Percentiles rank a stretch among this genome's conserved stretches.
Evolutionary conservation across 2,797 vertebrate species (phyloP).

Genomic region (Apogon hyalosoma): DNA sequence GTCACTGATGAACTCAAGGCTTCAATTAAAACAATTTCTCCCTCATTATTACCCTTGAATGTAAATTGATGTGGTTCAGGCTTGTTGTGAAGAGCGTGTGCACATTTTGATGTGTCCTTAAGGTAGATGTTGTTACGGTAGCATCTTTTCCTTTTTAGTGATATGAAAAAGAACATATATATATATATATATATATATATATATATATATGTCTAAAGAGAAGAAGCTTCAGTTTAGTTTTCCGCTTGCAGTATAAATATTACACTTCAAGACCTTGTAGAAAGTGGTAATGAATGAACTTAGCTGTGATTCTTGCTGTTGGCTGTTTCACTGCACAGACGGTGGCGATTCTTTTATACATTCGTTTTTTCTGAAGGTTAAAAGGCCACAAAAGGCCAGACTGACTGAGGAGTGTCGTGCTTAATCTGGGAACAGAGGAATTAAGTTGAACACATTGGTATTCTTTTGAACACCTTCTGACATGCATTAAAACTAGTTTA

Average conservation of each 20-base stretch:
- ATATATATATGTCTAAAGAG: too few relatives aligned
- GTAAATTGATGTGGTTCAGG: slow-evolving; percentile 24
- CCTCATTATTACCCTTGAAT: slow-evolving; percentile 29
- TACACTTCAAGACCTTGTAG: too few relatives aligned
- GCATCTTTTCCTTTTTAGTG: slow-evolving; percentile 1
- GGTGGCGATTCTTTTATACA: slow-evolving; percentile 13
- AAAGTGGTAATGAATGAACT: background rate
- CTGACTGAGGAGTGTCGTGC: slow-evolving; percentile 41
- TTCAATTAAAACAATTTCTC: slow-evolving; percentile 56
- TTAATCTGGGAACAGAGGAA: slow-evolving; percentile 68
- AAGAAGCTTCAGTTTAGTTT: too few relatives aligned
- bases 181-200: too few relatives aligned
- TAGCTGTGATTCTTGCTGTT: background rate
- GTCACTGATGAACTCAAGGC: slow-evolving; percentile 36
- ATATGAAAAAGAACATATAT: background rate
- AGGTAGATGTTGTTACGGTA: slow-evolving; percentile 8
- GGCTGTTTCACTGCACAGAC: background rate
- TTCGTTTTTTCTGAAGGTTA: slow-evolving; percentile 49
- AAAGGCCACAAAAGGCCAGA: slow-evolving; percentile 47
- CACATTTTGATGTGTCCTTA: slow-evolving; percentile 15
- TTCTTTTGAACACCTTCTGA: slow-evolving; percentile 57
- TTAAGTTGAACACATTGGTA: slow-evolving; percentile 68
- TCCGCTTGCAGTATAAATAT: too few relatives aligned
- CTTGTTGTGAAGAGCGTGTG: background rate
- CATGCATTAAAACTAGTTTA: slow-evolving; percentile 64